phyloP scores from a whole-genome alignment of 2,113 vertebrate species.

The Lepus timidus region DNA sequence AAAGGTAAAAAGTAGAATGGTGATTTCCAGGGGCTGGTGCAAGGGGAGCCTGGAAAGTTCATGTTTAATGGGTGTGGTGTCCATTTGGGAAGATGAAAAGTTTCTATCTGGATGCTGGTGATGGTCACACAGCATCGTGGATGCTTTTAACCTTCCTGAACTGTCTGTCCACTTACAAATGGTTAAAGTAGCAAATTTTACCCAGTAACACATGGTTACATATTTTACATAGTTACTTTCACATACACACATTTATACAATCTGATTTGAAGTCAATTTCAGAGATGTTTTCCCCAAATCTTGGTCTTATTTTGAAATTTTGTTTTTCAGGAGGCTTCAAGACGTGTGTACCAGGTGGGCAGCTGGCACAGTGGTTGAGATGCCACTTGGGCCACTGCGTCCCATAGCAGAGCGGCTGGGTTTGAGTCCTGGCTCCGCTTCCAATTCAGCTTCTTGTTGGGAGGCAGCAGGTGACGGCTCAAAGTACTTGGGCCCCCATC shows the following conservation, averaged over 20 bases:
- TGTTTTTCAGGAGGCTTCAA: background rate
- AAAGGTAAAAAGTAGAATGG: background rate
- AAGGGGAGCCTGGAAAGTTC: background rate
- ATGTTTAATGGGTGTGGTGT: background rate
- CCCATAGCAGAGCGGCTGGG: too few species aligned
- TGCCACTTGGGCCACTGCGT: too few species aligned
- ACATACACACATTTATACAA: background rate
- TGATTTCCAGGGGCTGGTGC: background rate
- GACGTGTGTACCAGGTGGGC: too few species aligned
- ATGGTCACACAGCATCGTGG: background rate
- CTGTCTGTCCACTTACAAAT: background rate
- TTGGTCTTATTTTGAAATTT: constrained; percentile 54
- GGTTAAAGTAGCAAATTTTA: constrained; percentile 20
- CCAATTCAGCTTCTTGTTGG: too few species aligned
- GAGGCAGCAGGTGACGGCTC: too few species aligned
- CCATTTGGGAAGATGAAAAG: background rate
- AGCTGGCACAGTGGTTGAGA: too few species aligned
- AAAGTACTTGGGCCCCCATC: too few species aligned
- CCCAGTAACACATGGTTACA: background rate
- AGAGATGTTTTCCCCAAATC: background rate
- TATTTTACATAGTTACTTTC: background rate
- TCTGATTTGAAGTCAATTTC: background rate
- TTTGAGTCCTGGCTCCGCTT: too few species aligned
- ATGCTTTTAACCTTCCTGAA: background rate
- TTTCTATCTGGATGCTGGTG: background rate